phyloP scores from a whole-genome alignment of 23 tunicate species.

The Oikopleura albicans region DNA sequence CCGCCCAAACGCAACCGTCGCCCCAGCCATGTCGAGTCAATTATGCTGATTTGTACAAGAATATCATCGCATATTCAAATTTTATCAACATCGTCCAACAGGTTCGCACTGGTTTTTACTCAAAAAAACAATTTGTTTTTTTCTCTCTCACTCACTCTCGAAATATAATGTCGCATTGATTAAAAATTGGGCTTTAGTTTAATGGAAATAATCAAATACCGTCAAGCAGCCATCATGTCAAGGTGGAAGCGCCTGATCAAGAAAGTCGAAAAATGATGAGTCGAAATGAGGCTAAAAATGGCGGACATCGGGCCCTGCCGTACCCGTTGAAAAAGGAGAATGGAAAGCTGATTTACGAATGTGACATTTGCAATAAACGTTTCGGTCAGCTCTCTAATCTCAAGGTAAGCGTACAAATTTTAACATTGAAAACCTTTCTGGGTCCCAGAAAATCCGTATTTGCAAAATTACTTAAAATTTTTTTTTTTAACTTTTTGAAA shows the following conservation, averaged over 20 bases:
- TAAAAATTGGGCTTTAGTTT: no score
- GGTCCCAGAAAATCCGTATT: background rate
- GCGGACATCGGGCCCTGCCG: constrained; percentile 88
- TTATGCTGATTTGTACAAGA: background rate
- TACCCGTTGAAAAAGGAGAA: constrained; percentile 84
- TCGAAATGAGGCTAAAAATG: no score
- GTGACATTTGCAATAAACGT: constrained; percentile 62
- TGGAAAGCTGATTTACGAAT: constrained; percentile 91
- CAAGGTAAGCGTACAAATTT: constrained; percentile 55
- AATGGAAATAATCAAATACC: no score
- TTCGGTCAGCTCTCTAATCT: constrained; percentile 91
- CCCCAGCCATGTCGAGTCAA: background rate
- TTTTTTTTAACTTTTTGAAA: background rate
- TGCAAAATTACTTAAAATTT: background rate
- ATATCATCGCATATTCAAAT: background rate
- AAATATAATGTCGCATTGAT: no score
- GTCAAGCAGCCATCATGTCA: no score
- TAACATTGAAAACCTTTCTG: background rate
- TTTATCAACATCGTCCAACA: constrained; percentile 7
- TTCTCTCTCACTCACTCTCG: no score
- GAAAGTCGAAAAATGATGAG: no score
- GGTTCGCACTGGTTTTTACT: background rate
- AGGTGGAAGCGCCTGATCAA: no score
- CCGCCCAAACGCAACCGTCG: background rate
- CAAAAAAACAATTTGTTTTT: no score